Base-by-base conservation (phyloP, 2,113 vertebrate species). In the Mesocricetus auratus region DNA sequence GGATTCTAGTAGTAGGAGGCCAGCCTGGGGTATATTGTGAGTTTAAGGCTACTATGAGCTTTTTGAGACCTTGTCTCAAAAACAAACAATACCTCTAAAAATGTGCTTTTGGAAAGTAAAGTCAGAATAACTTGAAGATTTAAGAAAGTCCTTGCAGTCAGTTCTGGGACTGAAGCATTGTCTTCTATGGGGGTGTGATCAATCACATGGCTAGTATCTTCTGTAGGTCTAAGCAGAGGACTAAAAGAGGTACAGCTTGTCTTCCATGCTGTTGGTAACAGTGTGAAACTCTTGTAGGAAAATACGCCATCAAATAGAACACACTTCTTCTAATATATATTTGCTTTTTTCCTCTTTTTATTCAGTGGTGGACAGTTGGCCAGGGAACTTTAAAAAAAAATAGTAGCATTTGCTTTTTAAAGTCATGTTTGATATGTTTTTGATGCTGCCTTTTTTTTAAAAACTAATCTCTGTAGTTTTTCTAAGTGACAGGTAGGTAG, bases 121-220 rank as follows among this genome's bases (percentile, higher is more conserved):
- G 29, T 82, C 3, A 88, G 39, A 95, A 21, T 71, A 33, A 68
- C 47, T 8, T 47, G 24, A 16, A 86, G 89, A 42, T 93, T 94
- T 78, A 74, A n/a, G 53, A 81, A 47, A 78, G 88, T 85, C 13
- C 31, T 10, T 91, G 24, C 5, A 79, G 1, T 82, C 58, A 56
- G n/a, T 92, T 93, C 10, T 89, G 33, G 31, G 31, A 42, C 92
- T 95, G 75, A 56, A 95, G 22, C 64, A 74, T 71, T 83, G 47
- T 31, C 71, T 91, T 91, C 56, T 82, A n/a, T 0, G 36, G 45
- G 64, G 17, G 42, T 78, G 73, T 66, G 33, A 12, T 66, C 33
- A 47, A 8, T 47, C 33, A 39, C 36, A 26, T 29, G 73, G 64
- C 19, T 68, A 17, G 8, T 86, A 64, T 89, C 56, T 94, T 94